phyloP scores from a whole-genome alignment of 2,113 vertebrate genomes.

The Bungarus multicinctus region DNA sequence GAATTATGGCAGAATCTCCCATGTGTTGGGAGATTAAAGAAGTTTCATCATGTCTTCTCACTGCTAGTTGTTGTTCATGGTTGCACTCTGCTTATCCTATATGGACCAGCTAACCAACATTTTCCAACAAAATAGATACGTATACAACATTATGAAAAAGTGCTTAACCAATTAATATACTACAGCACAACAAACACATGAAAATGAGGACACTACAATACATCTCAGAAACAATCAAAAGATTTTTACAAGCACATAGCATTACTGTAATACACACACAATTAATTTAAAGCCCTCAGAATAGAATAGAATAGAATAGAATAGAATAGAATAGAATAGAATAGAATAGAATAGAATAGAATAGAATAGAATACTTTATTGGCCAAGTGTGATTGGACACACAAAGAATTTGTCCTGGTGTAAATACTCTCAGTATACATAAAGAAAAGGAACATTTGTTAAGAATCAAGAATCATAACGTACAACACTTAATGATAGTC shows the following conservation, averaged over 20 bases:
- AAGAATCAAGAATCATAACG: too few species aligned
- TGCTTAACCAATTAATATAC: background rate
- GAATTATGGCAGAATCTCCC: background rate
- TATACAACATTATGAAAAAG: background rate
- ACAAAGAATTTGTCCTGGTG: too few species aligned
- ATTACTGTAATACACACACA: background rate
- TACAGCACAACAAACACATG: background rate
- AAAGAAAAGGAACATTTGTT: too few species aligned
- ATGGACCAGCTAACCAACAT: background rate
- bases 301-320: too few species aligned
- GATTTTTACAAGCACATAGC: background rate
- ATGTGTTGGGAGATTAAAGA: background rate
- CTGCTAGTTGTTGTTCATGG: background rate
- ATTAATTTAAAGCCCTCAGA: background rate
- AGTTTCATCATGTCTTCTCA: background rate
- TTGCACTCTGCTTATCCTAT: background rate
- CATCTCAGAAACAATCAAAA: background rate
- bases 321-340: too few species aligned
- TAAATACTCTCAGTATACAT: too few species aligned
- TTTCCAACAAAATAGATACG: background rate
- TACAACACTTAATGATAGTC: too few species aligned
- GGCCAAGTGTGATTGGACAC: too few species aligned
- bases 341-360: too few species aligned
- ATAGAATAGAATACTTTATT: too few species aligned
- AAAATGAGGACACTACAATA: background rate